Evolutionary conservation across 2,888 invertebrate species (phyloP), one percentile per base, ranked within the genome.

Genomic region (Nipponacmea schrenckii): DNA sequence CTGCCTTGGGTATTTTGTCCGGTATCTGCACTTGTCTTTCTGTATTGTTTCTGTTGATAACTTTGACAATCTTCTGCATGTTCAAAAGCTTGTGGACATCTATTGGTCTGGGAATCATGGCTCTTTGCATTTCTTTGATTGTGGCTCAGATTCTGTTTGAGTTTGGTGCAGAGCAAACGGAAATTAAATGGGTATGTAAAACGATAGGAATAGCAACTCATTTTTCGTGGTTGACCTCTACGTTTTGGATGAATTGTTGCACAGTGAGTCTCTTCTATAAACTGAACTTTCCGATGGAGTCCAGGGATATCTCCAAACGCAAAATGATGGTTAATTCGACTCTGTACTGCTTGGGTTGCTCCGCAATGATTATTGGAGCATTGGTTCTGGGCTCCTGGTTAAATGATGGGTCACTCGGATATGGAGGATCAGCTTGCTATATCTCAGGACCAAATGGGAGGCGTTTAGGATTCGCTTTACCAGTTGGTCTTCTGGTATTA

Each of bases 211-310:
- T 27, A 14, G n/a, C 63, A n/a, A 44, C 63, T 27, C 69, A 69
- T 48, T 69, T 64, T 26, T 44, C 45, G 0, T 69, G 69, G 69
- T 26, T 69, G 62, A n/a, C 64, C 4, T 45, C 69, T 5, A 62
- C 62, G 8, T 31, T 31, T 15, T 69, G 69, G 69, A 64, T 69
- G 69, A 64, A 63, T 45, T 14, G 46, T 7, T 69, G 69, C 64
- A 64, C 62, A 15, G 44, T 69, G 8, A 62, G 31, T 63, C 62
- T 69, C 45, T 64, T 64, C 64, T 64, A 64, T 27, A 17, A n/a
- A 10, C 27, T 64, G 31, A 26, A n/a, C 10, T 64, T 26, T 17
- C 64, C 64, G 31, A 27, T 64, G 3, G 64, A 27, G 26, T 27
- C 64, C 24, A 20, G 64, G 15, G 7, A 26, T n/a, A 39, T n/a